These are phyloP conservation scores for Yponomeuta sedellus DNA, from an alignment of 2,888 invertebrate genomes.

Conservation along the genomic window DNA sequence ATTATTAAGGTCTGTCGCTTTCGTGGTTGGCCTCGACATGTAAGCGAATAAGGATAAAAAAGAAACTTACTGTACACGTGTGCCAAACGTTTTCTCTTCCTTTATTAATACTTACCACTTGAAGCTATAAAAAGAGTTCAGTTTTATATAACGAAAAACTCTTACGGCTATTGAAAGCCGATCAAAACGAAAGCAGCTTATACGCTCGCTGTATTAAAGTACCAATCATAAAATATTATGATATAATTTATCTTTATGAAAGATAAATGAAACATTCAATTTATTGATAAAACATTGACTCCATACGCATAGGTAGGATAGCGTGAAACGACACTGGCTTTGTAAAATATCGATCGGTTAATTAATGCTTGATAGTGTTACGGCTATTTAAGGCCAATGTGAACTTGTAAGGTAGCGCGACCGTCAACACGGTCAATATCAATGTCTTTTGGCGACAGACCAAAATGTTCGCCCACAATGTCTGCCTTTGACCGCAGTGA, in stretches of 20 bases:
- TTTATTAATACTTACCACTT: too few species aligned
- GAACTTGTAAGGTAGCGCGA: slow-evolving; percentile 14
- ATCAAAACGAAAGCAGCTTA: neutral
- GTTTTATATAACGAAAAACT: too few species aligned
- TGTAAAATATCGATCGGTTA: neutral
- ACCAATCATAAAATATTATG: too few species aligned
- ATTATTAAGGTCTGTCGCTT: too few species aligned
- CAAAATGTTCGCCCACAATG: slow-evolving; percentile 5
- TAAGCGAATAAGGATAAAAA: too few species aligned
- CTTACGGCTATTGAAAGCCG: neutral
- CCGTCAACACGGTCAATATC: slow-evolving; percentile 20
- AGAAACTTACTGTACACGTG: too few species aligned
- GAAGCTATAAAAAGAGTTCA: too few species aligned
- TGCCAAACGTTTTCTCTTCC: too few species aligned
- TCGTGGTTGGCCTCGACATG: too few species aligned
- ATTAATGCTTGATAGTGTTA: slow-evolving; percentile 2
- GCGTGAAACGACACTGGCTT: neutral
- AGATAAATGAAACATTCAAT: slow-evolving; percentile 22
- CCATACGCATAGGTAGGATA: neutral
- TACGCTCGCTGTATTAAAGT: neutral
- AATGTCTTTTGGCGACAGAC: slow-evolving; percentile 16
- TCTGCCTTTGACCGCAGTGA: neutral
- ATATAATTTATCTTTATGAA: neutral
- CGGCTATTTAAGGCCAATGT: neutral
- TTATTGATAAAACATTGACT: slow-evolving; percentile 19